Conservation (phyloP, 2,888 invertebrate species). For the Cantharis nigra region DNA sequence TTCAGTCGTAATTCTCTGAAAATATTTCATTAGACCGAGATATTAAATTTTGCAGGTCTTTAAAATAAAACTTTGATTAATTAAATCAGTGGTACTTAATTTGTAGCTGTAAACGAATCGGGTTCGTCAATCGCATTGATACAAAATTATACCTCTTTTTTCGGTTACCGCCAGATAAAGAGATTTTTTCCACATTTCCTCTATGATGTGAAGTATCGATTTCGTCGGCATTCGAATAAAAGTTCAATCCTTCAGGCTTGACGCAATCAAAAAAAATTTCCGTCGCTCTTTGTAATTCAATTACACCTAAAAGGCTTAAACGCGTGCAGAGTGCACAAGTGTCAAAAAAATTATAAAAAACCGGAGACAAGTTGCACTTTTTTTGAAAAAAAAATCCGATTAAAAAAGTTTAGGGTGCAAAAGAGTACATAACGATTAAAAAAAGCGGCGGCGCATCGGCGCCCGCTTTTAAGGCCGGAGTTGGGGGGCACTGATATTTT, state of each 20-base stretch:
- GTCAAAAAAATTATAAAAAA: neutral
- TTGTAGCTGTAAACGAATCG: neutral
- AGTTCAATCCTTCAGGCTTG: neutral
- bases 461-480: neutral
- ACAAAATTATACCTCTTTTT: neutral
- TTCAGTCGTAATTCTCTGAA: neutral
- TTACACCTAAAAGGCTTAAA: neutral
- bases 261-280: neutral
- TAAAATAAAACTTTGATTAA: neutral
- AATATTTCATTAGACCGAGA: neutral
- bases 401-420: neutral
- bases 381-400: neutral
- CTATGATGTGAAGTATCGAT: neutral
- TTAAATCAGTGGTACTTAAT: neutral
- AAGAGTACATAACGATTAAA: neutral
- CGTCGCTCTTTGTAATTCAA: neutral
- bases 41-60: neutral
- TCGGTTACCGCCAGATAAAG: neutral
- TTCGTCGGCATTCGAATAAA: neutral
- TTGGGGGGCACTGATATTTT: neutral
- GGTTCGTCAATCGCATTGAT: neutral
- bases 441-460: neutral
- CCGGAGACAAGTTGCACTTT: neutral
- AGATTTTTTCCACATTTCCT: neutral
- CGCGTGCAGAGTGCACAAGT: neutral